Evolutionary conservation across 64 coral and sea anemone species (phyloP).

Genomic region (Pocillopora damicornis): DNA sequence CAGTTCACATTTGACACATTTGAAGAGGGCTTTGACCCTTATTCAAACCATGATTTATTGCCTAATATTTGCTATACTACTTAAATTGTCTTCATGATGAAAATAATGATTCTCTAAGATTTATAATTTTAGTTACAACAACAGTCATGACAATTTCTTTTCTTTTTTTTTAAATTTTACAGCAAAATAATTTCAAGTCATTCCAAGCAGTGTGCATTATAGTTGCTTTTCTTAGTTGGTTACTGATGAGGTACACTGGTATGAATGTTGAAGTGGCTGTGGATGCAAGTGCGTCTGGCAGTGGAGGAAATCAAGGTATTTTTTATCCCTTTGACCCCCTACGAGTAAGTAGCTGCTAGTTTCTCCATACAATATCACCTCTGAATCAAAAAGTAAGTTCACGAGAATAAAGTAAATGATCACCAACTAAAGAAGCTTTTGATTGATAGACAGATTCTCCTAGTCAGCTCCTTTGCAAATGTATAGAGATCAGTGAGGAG

Average conservation of each 20-base stretch:
- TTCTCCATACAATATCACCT: no score
- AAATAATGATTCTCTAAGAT: no score
- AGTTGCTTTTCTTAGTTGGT: conserved; percentile 77
- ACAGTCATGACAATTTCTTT: background rate
- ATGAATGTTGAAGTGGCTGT: conserved; percentile 63
- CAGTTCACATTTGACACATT: background rate
- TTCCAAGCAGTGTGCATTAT: conserved; percentile 89
- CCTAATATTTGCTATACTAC: no score
- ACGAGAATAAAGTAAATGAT: no score
- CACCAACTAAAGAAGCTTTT: no score
- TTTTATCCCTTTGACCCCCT: background rate
- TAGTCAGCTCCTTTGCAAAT: no score
- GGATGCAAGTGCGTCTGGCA: background rate
- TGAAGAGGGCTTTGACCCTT: background rate
- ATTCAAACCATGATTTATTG: no score
- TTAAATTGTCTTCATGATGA: background rate
- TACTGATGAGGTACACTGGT: conserved; percentile 79
- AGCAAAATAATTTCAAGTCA: conserved; percentile 63
- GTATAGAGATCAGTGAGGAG: no score
- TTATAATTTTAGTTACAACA: no score
- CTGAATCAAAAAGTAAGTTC: no score
- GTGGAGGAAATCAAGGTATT: conserved; percentile 13
- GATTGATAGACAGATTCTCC: no score
- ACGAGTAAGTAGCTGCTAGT: background rate
- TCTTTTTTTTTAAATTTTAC: background rate